phyloP scores from a whole-genome alignment of 2,888 invertebrate genomes.

The Pheosia tremula region DNA sequence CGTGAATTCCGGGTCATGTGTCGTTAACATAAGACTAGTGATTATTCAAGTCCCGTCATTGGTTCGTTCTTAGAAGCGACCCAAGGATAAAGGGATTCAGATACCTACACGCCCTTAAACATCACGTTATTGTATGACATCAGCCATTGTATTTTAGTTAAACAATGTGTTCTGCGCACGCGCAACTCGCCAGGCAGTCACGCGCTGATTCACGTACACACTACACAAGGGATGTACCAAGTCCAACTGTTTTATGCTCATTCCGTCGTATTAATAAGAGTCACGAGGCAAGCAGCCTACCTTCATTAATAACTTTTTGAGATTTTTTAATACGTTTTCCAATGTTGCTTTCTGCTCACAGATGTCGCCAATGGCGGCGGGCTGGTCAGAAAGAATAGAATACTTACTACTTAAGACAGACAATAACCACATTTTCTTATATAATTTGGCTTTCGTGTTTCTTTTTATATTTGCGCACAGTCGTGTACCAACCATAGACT shows the following conservation, averaged over 20 bases:
- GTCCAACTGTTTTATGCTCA: slow-evolving; percentile 43
- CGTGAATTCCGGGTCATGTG: too few species aligned
- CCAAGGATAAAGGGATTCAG: slow-evolving; percentile 17
- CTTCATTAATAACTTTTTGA: slow-evolving; percentile 43
- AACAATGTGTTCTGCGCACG: slow-evolving; percentile 63
- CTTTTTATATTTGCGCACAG: too few species aligned
- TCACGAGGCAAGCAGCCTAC: slow-evolving; percentile 45
- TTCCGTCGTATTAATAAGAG: slow-evolving; percentile 38
- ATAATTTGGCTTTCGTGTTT: too few species aligned
- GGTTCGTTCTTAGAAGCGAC: slow-evolving; percentile 11
- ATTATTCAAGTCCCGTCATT: too few species aligned
- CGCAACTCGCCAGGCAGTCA: slow-evolving; percentile 55
- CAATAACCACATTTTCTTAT: too few species aligned
- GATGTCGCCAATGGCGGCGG: too few species aligned
- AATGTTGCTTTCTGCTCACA: too few species aligned
- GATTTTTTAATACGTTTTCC: too few species aligned
- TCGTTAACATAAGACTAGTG: too few species aligned
- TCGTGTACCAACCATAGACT: too few species aligned
- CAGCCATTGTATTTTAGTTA: slow-evolving; percentile 65
- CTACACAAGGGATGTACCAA: slow-evolving; percentile 51
- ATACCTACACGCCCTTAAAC: slow-evolving; percentile 45
- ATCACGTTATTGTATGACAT: slow-evolving; percentile 68
- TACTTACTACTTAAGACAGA: too few species aligned
- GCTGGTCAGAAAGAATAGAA: too few species aligned
- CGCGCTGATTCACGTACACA: slow-evolving; percentile 64